A percentile compares a stretch with the other conserved stretches of the same genome.
Evolutionary conservation across 1,140 invertebrate species (phyloP).

Genomic region (Planococcus citri): DNA sequence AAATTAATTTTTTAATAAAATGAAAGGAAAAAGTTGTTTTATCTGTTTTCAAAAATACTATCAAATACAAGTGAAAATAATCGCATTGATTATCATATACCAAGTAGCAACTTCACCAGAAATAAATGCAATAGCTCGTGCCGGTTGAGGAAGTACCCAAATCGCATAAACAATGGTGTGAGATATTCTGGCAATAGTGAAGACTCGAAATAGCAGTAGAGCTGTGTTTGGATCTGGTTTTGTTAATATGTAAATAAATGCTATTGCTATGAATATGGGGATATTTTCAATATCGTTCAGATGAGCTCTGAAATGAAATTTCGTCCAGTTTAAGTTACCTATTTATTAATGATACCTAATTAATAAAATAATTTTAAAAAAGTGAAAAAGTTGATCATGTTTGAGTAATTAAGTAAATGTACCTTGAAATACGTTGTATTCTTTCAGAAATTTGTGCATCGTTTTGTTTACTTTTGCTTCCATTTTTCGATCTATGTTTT

Average conservation of each 20-base stretch:
- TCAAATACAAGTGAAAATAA: too few relatives aligned
- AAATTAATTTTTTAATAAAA: too few relatives aligned
- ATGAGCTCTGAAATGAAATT: conserved; percentile 41
- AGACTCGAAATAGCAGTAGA: conserved; percentile 44
- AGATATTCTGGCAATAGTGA: conserved; percentile 42
- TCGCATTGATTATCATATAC: conserved; percentile 35
- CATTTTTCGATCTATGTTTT: too few relatives aligned
- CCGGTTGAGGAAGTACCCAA: conserved; percentile 40
- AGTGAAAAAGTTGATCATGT: too few relatives aligned
- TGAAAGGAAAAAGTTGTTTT: too few relatives aligned
- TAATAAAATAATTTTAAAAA: too few relatives aligned
- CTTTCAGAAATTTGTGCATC: too few relatives aligned
- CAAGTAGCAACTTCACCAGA: conserved; percentile 34
- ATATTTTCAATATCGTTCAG: conserved; percentile 66
- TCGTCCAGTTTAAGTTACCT: not conserved
- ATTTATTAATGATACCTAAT: too few relatives aligned
- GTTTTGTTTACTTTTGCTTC: too few relatives aligned
- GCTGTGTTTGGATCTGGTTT: conserved; percentile 40
- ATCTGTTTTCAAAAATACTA: too few relatives aligned
- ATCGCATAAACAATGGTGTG: conserved; percentile 53
- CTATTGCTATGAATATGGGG: conserved; percentile 49
- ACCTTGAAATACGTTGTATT: too few relatives aligned
- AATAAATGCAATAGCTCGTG: conserved; percentile 39
- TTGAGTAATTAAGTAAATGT: too few relatives aligned
- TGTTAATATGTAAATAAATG: conserved; percentile 47